Base-by-base conservation (phyloP, 2,797 vertebrate species). In the Babyrousa celebensis region DNA sequence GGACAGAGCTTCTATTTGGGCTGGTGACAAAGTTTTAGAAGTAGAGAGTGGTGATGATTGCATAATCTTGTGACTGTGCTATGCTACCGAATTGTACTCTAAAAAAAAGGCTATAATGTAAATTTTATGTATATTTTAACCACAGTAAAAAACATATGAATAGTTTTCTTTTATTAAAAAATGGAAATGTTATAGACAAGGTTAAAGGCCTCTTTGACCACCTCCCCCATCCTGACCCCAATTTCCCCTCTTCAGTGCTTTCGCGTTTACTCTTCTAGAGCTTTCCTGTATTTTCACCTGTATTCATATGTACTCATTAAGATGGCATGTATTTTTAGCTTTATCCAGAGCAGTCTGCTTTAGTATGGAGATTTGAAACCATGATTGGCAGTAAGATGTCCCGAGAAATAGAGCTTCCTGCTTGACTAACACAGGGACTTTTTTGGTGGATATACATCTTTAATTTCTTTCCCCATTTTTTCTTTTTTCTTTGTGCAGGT, bases 121-220 rank as follows among this genome's bases (percentile, higher is more conserved):
- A 72, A 56, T 84, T 36, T 58, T 75, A 48, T 27, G 6, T 63
- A 0, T 68, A 70, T 77, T 80, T 92, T 79, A 62, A 56, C 23
- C 10, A 18, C 60, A 74, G 79, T 27, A 36, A 48, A 68, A 92
- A 63, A 43, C 23, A 40, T 89, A 27, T 85, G 32, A 56, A 60
- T 89, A 60, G 48, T 82, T 96, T 86, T 27, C 63, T 82, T 91
- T 82, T 29, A 71, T 75, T 52, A 87, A 89, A 79, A 80, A 67
- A 56, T 74, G 11, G 21, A 82, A 87, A 63, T 15, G 60, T 74
- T 75, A n/a, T 48, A 86, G 56, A 58, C 62, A 48, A 70, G 11
- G 36, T 67, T 82, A 65, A 60, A 70, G 65, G 11, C 8, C 12
- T 29, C 29, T 67, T 78, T 70, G 68, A 70, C 32, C 12, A 20